phyloP scores from a whole-genome alignment of 1,140 invertebrate genomes.

The Leptestheria dahalacensis region DNA sequence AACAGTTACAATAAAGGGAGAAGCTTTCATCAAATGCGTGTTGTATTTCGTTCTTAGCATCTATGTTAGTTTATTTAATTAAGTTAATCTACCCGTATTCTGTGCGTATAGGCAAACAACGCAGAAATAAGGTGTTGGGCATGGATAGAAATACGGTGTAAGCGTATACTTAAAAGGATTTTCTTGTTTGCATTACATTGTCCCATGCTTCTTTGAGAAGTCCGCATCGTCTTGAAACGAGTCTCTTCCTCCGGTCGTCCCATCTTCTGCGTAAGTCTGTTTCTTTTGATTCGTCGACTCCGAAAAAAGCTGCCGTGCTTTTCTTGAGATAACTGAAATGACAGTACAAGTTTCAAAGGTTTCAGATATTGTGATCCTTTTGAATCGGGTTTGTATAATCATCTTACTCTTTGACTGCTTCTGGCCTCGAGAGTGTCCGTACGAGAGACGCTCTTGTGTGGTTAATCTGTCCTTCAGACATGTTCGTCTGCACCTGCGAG shows the following conservation, averaged over 20 bases:
- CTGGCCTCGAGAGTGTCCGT: slow-evolving; percentile 4
- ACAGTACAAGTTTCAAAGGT: too few relatives aligned
- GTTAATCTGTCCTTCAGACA: neutral
- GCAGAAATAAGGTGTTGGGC: too few relatives aligned
- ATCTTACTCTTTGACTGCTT: slow-evolving; percentile 16
- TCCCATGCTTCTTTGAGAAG: slow-evolving; percentile 4
- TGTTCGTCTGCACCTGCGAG: slow-evolving; percentile 1
- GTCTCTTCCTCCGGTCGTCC: slow-evolving; percentile 52
- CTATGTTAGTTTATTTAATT: too few relatives aligned
- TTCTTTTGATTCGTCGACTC: slow-evolving; percentile 55
- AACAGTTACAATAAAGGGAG: too few relatives aligned
- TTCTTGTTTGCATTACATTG: neutral
- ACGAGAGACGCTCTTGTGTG: neutral
- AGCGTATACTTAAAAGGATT: too few relatives aligned
- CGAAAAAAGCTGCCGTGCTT: slow-evolving; percentile 62
- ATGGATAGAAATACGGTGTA: too few relatives aligned
- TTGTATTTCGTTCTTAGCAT: too few relatives aligned
- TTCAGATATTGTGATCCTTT: too few relatives aligned
- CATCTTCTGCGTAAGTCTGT: slow-evolving; percentile 49
- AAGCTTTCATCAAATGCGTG: too few relatives aligned
- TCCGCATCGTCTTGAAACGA: slow-evolving; percentile 36
- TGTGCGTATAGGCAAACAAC: too few relatives aligned
- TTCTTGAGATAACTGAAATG: slow-evolving; percentile 44
- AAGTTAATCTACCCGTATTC: too few relatives aligned
- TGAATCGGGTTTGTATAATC: too few relatives aligned